Evolutionary conservation across 2,113 vertebrate genomes (phyloP), one percentile per base, ranked within the genome.

Genomic region (Anarrhichthys ocellatus): DNA sequence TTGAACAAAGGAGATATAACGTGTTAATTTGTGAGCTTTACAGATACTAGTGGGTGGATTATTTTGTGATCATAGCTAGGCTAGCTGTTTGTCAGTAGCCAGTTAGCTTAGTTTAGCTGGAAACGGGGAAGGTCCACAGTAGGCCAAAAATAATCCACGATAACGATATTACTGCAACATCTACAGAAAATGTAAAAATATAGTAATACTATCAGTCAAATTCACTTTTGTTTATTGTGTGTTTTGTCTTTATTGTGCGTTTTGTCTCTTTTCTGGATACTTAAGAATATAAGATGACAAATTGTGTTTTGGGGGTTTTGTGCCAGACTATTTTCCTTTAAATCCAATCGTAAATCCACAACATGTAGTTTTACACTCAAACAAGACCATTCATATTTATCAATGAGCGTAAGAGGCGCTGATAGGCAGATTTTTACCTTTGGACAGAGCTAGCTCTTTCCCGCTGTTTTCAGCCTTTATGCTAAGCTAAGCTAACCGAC

Each of bases 401-500:
- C 4, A 18, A 5, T 48, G 13, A 75, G 0, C 17, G 76, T 69
- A 32, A 18, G 15, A 64, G 22, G 42, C 58, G 50, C 48, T 80
- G 80, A 48, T 34, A 32, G 52, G 48, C 2, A 29, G 6, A 27
- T 52, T 67, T 73, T 0, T 64, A 66, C 3, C 18, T 32, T 78
- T 2, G 10, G 29, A 69, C 11, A 46, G 36, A 70, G 56, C 32
- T 54, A 66, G 20, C 32, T 34, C 44, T 61, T 74, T 61, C 29
- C 61, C 8, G 17, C 40, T 10, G 36, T 38, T 71, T 66, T 9
- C 50, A 46, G 50, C 38, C 17, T 61, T 65, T 34, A 54, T 76
- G 72, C 73, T 77, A 67, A 66, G 32, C 61, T 71, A 77, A 34
- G 40, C 40, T 76, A 84, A 78, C 13, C 34, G 63, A 46, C 42